A percentile compares a stretch with the other conserved stretches of the same genome.
phyloP scores from a whole-genome alignment of 2,113 vertebrate species.

The Leptocoma aspasia region DNA sequence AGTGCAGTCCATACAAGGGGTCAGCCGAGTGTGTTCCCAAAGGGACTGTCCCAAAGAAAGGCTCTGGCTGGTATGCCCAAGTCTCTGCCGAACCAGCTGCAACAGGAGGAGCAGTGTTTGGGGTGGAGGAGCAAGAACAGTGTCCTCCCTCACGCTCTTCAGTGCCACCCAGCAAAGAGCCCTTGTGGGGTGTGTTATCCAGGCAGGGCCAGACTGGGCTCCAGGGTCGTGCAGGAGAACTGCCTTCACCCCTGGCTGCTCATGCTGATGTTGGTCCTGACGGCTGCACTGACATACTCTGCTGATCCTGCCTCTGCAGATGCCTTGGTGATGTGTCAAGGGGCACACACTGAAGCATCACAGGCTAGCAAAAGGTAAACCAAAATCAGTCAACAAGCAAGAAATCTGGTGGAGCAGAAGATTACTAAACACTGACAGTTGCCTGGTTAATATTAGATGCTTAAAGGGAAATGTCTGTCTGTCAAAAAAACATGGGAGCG shows the following conservation, averaged over 20 bases:
- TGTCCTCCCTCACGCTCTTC: rapidly evolving
- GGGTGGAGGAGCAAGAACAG: not conserved
- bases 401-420: slow-evolving; percentile 34
- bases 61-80: not conserved
- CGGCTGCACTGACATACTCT: not conserved
- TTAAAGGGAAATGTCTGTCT: not conserved
- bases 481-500: not conserved
- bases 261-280: not conserved
- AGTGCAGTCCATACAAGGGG: not conserved
- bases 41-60: not conserved
- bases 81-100: not conserved
- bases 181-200: not conserved
- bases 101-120: not conserved
- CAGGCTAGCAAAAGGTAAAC: slow-evolving; percentile 9
- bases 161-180: not conserved
- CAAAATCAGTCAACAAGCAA: not conserved
- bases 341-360: not conserved
- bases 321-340: slow-evolving; percentile 13
- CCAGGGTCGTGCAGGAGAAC: not conserved
- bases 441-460: not conserved
- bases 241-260: not conserved
- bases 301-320: slow-evolving; percentile 25
- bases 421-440: slow-evolving; percentile 15
- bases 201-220: not conserved
- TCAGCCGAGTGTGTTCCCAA: not conserved